Conservation (phyloP, 2,113 vertebrate genomes). For the Prochilodus magdalenae region DNA sequence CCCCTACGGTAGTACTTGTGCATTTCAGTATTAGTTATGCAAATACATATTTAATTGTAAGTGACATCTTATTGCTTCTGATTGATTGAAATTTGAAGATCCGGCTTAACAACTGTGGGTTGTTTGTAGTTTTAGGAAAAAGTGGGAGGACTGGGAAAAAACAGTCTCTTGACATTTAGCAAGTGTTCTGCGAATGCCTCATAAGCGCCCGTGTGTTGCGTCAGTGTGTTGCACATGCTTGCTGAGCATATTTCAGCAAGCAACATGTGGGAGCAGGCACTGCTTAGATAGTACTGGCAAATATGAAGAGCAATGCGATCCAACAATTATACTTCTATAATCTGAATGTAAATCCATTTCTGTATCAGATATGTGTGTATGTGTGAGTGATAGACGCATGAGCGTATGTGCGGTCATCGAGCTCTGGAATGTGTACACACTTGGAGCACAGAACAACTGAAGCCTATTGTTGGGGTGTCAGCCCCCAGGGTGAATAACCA, state of each 20-base stretch:
- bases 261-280: conserved; percentile 30
- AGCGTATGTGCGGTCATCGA: not conserved
- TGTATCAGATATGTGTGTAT: conserved; percentile 24
- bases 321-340: not conserved
- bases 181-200: not conserved
- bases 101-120: no score
- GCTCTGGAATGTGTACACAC: not conserved
- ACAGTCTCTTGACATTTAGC: conserved; percentile 12
- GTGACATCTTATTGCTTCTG: no score
- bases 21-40: no score
- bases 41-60: no score
- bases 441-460: not conserved
- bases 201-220: conserved; percentile 49
- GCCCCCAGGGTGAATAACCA: not conserved
- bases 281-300: not conserved
- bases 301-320: not conserved
- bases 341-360: conserved; percentile 12
- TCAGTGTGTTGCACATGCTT: not conserved
- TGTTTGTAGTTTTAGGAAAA: no score
- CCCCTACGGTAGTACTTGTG: no score
- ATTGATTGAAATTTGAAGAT: no score
- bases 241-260: conserved; percentile 20
- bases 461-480: not conserved
- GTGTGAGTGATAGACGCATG: not conserved
- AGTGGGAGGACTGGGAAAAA: not conserved